A percentile compares a stretch with the other conserved stretches of the same genome.
Conservation (phyloP, 2,888 invertebrate species). For the Hydrotaea cyrtoneurina region DNA sequence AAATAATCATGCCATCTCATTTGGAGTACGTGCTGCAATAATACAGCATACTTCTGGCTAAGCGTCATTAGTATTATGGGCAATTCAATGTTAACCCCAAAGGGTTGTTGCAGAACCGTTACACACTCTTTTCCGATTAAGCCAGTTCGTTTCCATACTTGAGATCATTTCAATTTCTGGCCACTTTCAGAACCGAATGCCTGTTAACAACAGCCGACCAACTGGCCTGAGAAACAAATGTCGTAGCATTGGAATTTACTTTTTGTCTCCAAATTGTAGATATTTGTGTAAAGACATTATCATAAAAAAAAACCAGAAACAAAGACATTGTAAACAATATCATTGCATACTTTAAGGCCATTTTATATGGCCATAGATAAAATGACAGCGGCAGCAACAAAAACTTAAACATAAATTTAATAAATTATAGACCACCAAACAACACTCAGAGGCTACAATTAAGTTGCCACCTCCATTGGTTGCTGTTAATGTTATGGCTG, state of each 20-base stretch:
- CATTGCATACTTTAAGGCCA: conserved; percentile 30
- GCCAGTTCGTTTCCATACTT: no score
- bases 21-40: no score
- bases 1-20: no score
- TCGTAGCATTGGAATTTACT: background rate
- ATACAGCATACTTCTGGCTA: no score
- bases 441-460: conserved; percentile 38
- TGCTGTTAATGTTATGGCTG: background rate
- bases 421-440: conserved; percentile 33
- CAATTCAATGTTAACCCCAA: no score
- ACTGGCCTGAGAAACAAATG: background rate
- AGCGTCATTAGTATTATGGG: no score
- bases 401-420: conserved; percentile 38
- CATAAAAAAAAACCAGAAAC: conserved; percentile 1
- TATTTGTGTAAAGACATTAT: conserved; percentile 11
- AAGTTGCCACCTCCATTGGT: conserved; percentile 1
- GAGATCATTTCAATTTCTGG: no score
- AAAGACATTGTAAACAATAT: conserved; percentile 31
- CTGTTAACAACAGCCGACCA: background rate
- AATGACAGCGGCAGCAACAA: background rate
- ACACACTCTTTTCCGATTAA: no score
- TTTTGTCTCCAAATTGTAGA: background rate
- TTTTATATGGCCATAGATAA: conserved; percentile 36
- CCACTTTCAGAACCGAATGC: background rate
- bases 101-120: no score